Conservation (phyloP, 2,113 vertebrate genomes). For the Turdus rufiventris region DNA sequence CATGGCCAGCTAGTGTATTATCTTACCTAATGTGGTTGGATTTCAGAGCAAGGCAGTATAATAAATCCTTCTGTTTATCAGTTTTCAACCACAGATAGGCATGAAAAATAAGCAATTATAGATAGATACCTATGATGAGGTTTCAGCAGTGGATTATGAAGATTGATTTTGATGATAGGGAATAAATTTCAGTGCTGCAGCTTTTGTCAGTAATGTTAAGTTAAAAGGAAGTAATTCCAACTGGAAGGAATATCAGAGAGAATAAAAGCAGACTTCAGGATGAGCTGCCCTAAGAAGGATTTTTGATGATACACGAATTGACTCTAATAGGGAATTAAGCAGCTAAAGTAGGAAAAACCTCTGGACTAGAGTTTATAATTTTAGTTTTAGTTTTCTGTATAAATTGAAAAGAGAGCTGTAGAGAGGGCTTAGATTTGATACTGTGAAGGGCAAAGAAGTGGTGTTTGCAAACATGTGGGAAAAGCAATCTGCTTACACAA, state of each 20-base stretch:
- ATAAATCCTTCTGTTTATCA: neutral
- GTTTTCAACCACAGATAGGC: neutral
- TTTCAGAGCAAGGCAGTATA: neutral
- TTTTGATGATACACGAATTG: conserved; percentile 17
- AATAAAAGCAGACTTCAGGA: neutral
- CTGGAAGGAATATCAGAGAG: neutral
- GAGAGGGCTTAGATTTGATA: neutral
- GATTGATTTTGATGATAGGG: neutral
- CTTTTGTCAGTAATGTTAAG: neutral
- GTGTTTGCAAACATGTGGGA: neutral
- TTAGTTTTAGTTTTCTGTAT: neutral
- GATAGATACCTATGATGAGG: neutral
- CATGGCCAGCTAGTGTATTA: neutral
- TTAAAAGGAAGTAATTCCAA: neutral
- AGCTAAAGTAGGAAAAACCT: conserved; percentile 3
- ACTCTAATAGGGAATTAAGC: conserved; percentile 31
- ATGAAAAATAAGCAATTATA: neutral
- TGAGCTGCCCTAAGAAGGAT: conserved; percentile 37
- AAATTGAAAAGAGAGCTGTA: neutral
- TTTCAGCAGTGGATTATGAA: neutral
- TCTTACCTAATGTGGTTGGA: neutral
- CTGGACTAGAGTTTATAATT: neutral
- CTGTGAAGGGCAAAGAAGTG: neutral
- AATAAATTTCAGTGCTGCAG: neutral
- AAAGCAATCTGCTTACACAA: neutral